phyloP scores from a whole-genome alignment of 2,113 vertebrate species.

The Genyomyrus donnyi region DNA sequence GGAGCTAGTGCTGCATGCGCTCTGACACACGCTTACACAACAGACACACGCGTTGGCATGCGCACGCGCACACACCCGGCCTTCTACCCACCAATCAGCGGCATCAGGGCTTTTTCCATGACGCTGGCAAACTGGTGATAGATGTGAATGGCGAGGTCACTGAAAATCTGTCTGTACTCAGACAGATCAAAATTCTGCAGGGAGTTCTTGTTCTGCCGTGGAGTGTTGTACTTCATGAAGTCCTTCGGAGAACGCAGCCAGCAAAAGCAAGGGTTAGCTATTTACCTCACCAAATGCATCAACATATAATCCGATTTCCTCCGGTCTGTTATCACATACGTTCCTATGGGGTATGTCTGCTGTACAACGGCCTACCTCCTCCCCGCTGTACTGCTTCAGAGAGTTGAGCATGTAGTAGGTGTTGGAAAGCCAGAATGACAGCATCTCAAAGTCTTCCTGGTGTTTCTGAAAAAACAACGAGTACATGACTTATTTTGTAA shows the following conservation, averaged over 20 bases:
- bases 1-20: background rate
- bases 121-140: slow-evolving; percentile 79
- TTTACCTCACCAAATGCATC: background rate
- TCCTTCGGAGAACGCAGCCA: slow-evolving; percentile 57
- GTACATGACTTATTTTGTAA: background rate
- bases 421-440: slow-evolving; percentile 96
- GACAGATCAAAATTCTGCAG: slow-evolving; percentile 90
- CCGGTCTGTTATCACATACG: background rate
- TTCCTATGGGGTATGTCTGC: background rate
- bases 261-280: background rate
- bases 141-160: slow-evolving; percentile 86
- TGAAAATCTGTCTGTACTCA: slow-evolving; percentile 88
- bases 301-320: background rate
- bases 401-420: slow-evolving; percentile 85
- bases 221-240: slow-evolving; percentile 76
- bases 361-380: slow-evolving; percentile 68
- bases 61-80: background rate
- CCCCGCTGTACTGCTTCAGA: slow-evolving; percentile 95
- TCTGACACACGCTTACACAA: background rate
- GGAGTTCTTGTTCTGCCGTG: slow-evolving; percentile 83
- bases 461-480: slow-evolving; percentile 63
- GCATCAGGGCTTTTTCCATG: slow-evolving; percentile 77
- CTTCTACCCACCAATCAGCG: slow-evolving; percentile 74
- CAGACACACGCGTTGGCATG: background rate
- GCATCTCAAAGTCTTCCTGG: slow-evolving; percentile 76